These are phyloP conservation scores for Myathropa florea DNA, from an alignment of 2,888 invertebrate genomes.

Conservation along the genomic window DNA sequence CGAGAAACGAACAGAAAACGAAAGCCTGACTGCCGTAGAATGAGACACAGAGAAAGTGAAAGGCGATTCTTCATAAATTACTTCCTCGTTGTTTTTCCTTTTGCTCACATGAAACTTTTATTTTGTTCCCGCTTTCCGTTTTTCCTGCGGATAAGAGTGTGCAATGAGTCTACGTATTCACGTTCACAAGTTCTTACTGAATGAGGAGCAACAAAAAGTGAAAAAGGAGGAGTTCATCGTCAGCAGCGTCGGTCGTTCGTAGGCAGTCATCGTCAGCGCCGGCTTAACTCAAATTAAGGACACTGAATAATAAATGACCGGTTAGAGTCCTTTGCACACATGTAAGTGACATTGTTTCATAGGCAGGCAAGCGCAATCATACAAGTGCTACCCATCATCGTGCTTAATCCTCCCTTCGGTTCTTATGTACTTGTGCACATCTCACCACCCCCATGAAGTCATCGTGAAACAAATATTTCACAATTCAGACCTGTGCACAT, in stretches of 20 bases:
- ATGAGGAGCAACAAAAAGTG: background rate
- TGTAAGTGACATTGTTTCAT: slow-evolving; percentile 51
- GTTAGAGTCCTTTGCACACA: slow-evolving; percentile 39
- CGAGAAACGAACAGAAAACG: slow-evolving; percentile 7
- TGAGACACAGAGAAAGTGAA: background rate
- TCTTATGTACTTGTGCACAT: background rate
- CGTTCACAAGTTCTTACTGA: background rate
- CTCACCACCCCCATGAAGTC: background rate
- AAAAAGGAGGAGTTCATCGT: background rate
- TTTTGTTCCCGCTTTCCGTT: background rate
- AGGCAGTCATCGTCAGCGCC: background rate
- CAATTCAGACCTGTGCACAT: slow-evolving; percentile 13
- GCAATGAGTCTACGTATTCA: background rate
- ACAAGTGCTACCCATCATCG: slow-evolving; percentile 1
- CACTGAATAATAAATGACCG: slow-evolving; percentile 68
- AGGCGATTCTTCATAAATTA: slow-evolving; percentile 50
- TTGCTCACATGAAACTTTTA: background rate
- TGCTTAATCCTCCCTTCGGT: slow-evolving; percentile 20
- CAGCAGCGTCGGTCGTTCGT: background rate
- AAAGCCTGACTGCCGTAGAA: background rate
- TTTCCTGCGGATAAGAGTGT: background rate
- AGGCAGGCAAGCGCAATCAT: slow-evolving; percentile 12
- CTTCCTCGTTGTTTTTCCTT: slow-evolving; percentile 27
- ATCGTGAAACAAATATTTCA: slow-evolving; percentile 11
- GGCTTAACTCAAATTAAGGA: slow-evolving; percentile 59